These are phyloP conservation scores for Fopius arisanus DNA, from an alignment of 1,140 invertebrate genomes.

Conservation along the genomic window DNA sequence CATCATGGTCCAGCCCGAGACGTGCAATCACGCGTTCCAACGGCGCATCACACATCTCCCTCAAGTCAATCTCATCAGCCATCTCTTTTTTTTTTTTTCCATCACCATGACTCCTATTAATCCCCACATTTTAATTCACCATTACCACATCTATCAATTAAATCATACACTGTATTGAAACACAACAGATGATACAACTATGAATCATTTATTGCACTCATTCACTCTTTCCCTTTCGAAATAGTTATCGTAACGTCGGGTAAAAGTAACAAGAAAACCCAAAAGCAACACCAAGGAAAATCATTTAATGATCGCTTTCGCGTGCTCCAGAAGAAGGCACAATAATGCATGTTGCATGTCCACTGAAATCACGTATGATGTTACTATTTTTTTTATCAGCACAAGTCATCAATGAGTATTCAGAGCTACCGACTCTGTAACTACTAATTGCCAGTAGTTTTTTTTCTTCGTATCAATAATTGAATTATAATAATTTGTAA, in stretches of 20 bases:
- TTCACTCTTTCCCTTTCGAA: background rate
- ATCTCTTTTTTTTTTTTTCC: too few relatives aligned
- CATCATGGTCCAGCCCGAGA: conserved; percentile 55
- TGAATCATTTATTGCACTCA: too few relatives aligned
- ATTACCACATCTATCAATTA: too few relatives aligned
- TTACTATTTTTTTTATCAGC: background rate
- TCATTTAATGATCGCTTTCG: background rate
- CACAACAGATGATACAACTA: too few relatives aligned
- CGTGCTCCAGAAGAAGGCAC: background rate
- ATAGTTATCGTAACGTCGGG: background rate
- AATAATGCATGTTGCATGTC: background rate
- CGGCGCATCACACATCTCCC: conserved; percentile 6
- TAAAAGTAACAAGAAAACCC: background rate
- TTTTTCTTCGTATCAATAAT: background rate
- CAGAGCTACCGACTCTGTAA: background rate
- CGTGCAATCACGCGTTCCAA: conserved; percentile 48
- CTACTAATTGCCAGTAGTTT: background rate
- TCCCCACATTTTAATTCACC: too few relatives aligned
- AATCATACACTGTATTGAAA: too few relatives aligned
- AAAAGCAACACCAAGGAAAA: background rate
- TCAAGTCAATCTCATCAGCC: background rate
- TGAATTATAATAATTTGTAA: too few relatives aligned
- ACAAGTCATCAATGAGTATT: background rate
- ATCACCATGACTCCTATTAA: too few relatives aligned
- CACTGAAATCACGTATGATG: background rate